Evolutionary conservation across 2,888 invertebrate genomes (phyloP).

Genomic region (Plusia festucae): DNA sequence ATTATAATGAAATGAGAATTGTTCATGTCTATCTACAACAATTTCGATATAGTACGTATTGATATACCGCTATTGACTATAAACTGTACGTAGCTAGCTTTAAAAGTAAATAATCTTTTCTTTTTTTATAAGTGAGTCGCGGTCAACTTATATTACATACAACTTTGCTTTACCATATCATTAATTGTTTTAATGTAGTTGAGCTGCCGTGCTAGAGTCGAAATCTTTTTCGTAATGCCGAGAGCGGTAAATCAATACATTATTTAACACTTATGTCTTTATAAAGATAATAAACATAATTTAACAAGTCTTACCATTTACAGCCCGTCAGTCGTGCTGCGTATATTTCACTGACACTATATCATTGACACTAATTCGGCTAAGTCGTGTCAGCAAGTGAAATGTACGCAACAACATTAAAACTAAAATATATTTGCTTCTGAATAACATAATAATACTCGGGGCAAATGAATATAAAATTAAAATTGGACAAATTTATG

Average conservation of each 20-base stretch:
- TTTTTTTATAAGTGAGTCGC: not conserved
- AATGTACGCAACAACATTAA: slow-evolving; percentile 47
- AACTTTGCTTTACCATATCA: not conserved
- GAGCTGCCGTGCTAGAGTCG: not conserved
- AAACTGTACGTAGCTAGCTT: not conserved
- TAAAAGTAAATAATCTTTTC: not conserved
- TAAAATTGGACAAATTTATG: slow-evolving; percentile 44
- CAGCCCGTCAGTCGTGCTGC: slow-evolving; percentile 72
- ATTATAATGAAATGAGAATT: slow-evolving; percentile 56
- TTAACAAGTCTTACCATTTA: slow-evolving; percentile 81
- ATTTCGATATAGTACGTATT: slow-evolving; percentile 47
- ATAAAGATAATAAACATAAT: slow-evolving; percentile 59
- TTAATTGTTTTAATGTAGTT: no score
- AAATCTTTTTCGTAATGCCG: not conserved
- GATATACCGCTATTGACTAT: not conserved
- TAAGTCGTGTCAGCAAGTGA: slow-evolving; percentile 27
- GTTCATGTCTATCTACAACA: slow-evolving; percentile 59
- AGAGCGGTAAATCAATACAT: slow-evolving; percentile 24
- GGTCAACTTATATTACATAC: not conserved
- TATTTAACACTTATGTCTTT: slow-evolving; percentile 59
- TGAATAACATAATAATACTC: slow-evolving; percentile 72
- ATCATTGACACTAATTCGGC: slow-evolving; percentile 54
- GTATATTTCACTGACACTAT: slow-evolving; percentile 55
- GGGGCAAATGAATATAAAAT: slow-evolving; percentile 47
- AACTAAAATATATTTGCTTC: slow-evolving; percentile 59